These are phyloP conservation scores for Drosophila pectinifera DNA, from an alignment of 1,140 invertebrate species.

Conservation along the genomic window DNA sequence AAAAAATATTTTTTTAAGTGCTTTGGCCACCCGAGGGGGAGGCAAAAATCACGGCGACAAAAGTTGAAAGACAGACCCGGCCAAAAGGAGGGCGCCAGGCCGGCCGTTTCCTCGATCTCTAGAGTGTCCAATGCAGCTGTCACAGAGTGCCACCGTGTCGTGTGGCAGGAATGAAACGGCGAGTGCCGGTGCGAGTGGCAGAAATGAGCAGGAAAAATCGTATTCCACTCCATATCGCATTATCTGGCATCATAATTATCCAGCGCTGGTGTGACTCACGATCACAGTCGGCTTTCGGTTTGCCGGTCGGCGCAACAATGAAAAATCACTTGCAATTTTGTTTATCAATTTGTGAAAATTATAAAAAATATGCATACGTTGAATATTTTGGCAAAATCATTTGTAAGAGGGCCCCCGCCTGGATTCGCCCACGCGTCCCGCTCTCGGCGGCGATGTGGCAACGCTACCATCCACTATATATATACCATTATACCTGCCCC, in stretches of 20 bases:
- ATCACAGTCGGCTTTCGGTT: constrained; percentile 11
- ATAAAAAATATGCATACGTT: constrained; percentile 83
- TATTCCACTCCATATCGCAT: constrained; percentile 76
- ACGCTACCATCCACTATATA: constrained; percentile 24
- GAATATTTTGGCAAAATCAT: constrained; percentile 82
- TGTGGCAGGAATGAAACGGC: constrained; percentile 62
- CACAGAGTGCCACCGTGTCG: constrained; percentile 73
- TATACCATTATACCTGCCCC: neutral
- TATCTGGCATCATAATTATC: constrained; percentile 83
- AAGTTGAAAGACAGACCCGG: constrained; percentile 65
- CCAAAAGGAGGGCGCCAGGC: constrained; percentile 63
- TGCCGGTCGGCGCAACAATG: constrained; percentile 49
- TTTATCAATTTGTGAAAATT: constrained; percentile 84
- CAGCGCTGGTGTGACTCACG: constrained; percentile 60
- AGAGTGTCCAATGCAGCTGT: constrained; percentile 76
- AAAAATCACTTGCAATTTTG: constrained; percentile 83
- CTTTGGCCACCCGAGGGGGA: constrained; percentile 16
- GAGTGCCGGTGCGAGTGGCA: constrained; percentile 33
- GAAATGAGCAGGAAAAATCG: constrained; percentile 65
- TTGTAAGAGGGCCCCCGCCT: constrained; percentile 65
- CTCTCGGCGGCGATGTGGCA: constrained; percentile 65
- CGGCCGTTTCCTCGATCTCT: constrained; percentile 23
- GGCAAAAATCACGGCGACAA: constrained; percentile 72
- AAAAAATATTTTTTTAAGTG: neutral
- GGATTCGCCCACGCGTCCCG: constrained; percentile 60